Evolutionary conservation across 2,797 vertebrate genomes (phyloP), one percentile per base, ranked within the genome.

Genomic region (Acanthurus lineatus): DNA sequence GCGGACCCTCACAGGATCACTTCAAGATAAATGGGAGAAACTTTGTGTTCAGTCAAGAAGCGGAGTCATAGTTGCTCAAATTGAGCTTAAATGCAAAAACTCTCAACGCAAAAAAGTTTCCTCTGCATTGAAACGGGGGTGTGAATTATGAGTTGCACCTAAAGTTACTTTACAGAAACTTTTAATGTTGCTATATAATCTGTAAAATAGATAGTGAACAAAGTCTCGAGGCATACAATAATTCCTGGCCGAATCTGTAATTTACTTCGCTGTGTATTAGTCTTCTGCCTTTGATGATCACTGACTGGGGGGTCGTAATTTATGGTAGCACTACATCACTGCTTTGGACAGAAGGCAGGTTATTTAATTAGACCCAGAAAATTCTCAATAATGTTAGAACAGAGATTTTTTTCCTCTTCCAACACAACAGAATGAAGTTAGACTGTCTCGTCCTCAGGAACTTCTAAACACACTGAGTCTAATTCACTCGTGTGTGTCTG

Each of bases 341-440:
- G 80, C 54, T 81, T 40, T 65, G 64, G 83, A 84, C 69, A 75
- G 61, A 58, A 76, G 52, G 59, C 75, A 79, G 68, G 62, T 76
- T 79, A 73, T 69, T 85, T 79, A 56, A 82, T 85, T 83, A 80
- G 79, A 82, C 35, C 65, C 19, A 2, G 67, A 32, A 38, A 61
- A 58, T 10, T 58, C 25, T 15, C 4, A n/a, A 53, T 38, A 56
- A 69, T 35, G 9, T 17, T 2, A 72, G 44, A 52, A 28, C 8
- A 17, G 62, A 45, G 40, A 49, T 62, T 22, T 61, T 45, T 22
- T 51, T 51, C 4, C 54, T 32, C 52, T 42, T 19, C 38, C 51
- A 35, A 35, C 38, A 51, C 40, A 48, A 14, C 20, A 71, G 42
- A 48, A 11, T 32, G 3, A 32, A 32, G 28, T 32, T 4, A 47